Evolutionary conservation across 1,140 invertebrate species (phyloP).

Genomic region (Spodoptera litura): DNA sequence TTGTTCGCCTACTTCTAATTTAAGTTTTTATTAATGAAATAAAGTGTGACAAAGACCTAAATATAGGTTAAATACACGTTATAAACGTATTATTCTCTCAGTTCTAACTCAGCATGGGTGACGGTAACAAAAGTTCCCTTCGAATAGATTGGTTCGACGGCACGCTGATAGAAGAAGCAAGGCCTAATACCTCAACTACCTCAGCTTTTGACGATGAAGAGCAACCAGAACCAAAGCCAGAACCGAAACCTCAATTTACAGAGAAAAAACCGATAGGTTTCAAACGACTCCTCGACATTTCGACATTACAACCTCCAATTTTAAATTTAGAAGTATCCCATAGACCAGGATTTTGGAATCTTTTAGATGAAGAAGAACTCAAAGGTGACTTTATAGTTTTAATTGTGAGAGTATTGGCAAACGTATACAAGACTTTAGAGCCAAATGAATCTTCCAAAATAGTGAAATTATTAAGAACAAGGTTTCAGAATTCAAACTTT

Average conservation of each 20-base stretch:
- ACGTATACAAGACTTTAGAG: constrained; percentile 70
- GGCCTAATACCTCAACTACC: constrained; percentile 53
- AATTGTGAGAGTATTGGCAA: constrained; percentile 72
- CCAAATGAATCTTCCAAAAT: constrained; percentile 72
- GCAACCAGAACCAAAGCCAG: constrained; percentile 36
- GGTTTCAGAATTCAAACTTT: constrained; percentile 75
- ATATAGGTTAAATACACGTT: neutral
- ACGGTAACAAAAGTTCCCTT: constrained; percentile 66
- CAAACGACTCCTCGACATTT: constrained; percentile 73
- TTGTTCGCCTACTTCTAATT: constrained; percentile 25
- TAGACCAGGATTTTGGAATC: constrained; percentile 77
- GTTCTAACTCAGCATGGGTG: constrained; percentile 50
- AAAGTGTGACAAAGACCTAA: neutral
- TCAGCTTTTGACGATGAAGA: constrained; percentile 68
- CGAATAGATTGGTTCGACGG: constrained; percentile 83
- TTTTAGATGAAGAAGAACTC: constrained; percentile 69
- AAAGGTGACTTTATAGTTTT: constrained; percentile 80
- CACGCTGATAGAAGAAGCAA: constrained; percentile 70
- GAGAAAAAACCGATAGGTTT: constrained; percentile 79
- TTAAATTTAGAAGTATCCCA: constrained; percentile 71
- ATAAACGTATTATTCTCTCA: neutral
- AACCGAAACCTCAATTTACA: constrained; percentile 52
- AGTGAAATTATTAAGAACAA: constrained; percentile 60
- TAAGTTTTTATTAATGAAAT: constrained; percentile 1
- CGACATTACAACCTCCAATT: constrained; percentile 61